phyloP scores from a whole-genome alignment of 2,113 vertebrate genomes.

The Triplophysa siluroides region DNA sequence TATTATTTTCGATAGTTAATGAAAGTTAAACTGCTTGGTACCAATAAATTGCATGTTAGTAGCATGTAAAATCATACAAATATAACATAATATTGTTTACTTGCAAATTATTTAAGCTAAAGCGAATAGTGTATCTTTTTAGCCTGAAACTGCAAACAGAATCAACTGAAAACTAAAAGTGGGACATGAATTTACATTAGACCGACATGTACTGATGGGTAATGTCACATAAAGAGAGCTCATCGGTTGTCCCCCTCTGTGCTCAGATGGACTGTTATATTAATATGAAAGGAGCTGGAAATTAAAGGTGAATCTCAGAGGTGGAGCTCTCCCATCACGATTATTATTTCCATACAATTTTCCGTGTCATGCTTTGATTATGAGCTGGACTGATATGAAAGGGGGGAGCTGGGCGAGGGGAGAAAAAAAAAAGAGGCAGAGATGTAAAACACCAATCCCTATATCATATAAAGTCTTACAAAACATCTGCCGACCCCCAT shows the following conservation, averaged over 20 bases:
- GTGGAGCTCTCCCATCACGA: not conserved
- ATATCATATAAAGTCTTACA: too few species aligned
- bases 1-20: too few species aligned
- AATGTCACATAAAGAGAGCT: slow-evolving; percentile 2
- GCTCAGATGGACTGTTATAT: not conserved
- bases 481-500: too few species aligned
- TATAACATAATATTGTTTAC: too few species aligned
- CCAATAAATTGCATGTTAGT: too few species aligned
- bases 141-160: too few species aligned
- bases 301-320: slow-evolving; percentile 29
- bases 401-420: not conserved
- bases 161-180: too few species aligned
- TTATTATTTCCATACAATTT: slow-evolving; percentile 37
- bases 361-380: slow-evolving; percentile 35
- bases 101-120: too few species aligned
- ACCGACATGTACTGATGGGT: not conserved
- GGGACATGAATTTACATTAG: not conserved
- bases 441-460: not conserved
- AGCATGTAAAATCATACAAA: too few species aligned
- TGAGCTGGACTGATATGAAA: slow-evolving; percentile 11
- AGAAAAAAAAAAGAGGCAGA: not conserved
- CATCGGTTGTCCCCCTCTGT: slow-evolving; percentile 1
- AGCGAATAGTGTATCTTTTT: too few species aligned
- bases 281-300: slow-evolving; percentile 7
- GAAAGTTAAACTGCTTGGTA: too few species aligned